Base-by-base conservation (phyloP, 2,797 vertebrate genomes). In the Neosilurus mollespiculum region DNA sequence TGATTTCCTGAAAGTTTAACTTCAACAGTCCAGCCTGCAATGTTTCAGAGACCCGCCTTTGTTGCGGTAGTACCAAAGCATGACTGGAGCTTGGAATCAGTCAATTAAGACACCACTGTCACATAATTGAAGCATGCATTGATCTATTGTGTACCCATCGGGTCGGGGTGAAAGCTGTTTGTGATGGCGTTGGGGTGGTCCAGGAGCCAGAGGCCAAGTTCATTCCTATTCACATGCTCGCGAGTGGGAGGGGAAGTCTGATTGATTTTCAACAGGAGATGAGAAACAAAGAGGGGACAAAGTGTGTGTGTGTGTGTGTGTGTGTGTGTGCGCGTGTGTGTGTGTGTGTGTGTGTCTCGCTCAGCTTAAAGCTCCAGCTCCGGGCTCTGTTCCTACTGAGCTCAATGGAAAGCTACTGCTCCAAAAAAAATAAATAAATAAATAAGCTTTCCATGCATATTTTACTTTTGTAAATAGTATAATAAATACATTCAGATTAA, bases 221-320 rank as follows among this genome's bases (percentile, higher is more conserved):
- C 54, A 70, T 59, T 65, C 61, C 61, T 53, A 85, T 79, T 79
- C 51, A 85, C 2, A 77, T 6, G 15, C 64, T 61, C 34, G 56
- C 34, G 9, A 58, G 65, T 77, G 69, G 76, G 80, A 79, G 64
- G 72, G 80, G 54, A 11, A 3, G 67, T 70, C 72, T 81, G 69
- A 85, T 85, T 78, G 86, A 85, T 87, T 80, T 80, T 75, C 81
- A 84, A 69, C 83, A 86, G 56, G 76, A 51, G 61, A 75, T 9
- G 22, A 22, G 30, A 69, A 37, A 72, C 61, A 82, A 84, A 58
- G 53, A 64, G 15, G 76, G 58, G 82, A 66, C 34, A 78, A 77
- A 43, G 56, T 76, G 61, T 61, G 61, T 37, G 67, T 81, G 76
- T 82, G n/a, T n/a, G n/a, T n/a, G n/a, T n/a, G n/a, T n/a, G n/a